phyloP scores from a whole-genome alignment of 1,140 invertebrate species.

The Dendroctonus valens region DNA sequence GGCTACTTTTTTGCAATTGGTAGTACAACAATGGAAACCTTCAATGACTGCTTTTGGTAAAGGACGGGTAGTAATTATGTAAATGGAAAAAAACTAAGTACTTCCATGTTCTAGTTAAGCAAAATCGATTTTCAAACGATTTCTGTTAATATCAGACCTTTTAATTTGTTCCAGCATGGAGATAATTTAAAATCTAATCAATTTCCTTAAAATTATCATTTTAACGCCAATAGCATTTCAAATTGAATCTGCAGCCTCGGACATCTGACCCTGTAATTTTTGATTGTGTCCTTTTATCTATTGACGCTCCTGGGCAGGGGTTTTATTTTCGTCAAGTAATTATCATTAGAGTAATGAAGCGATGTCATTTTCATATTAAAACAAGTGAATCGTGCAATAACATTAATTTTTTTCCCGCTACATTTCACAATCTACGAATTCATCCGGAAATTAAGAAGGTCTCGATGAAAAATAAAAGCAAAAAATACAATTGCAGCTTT shows the following conservation, averaged over 20 bases:
- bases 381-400: too few relatives aligned
- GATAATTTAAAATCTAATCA: constrained; percentile 29
- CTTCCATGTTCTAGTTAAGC: constrained; percentile 15
- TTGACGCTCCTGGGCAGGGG: background rate
- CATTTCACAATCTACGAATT: too few relatives aligned
- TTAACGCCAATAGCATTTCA: constrained; percentile 26
- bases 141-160: constrained; percentile 19
- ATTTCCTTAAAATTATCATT: constrained; percentile 33
- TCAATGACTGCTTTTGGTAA: constrained; percentile 18
- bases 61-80: constrained; percentile 23
- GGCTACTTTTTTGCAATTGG: background rate
- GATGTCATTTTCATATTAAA: too few relatives aligned
- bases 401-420: too few relatives aligned
- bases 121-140: constrained; percentile 21
- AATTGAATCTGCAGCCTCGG: constrained; percentile 25
- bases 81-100: constrained; percentile 17
- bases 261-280: constrained; percentile 19
- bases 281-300: constrained; percentile 16
- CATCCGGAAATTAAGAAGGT: too few relatives aligned
- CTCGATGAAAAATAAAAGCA: too few relatives aligned
- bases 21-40: constrained; percentile 15
- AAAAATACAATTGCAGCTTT: too few relatives aligned
- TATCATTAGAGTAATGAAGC: too few relatives aligned
- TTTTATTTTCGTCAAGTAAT: too few relatives aligned
- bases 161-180: constrained; percentile 28